Evolutionary conservation across 2,888 invertebrate species (phyloP), one percentile per base, ranked within the genome.

Genomic region (Leptinotarsa haldemani): DNA sequence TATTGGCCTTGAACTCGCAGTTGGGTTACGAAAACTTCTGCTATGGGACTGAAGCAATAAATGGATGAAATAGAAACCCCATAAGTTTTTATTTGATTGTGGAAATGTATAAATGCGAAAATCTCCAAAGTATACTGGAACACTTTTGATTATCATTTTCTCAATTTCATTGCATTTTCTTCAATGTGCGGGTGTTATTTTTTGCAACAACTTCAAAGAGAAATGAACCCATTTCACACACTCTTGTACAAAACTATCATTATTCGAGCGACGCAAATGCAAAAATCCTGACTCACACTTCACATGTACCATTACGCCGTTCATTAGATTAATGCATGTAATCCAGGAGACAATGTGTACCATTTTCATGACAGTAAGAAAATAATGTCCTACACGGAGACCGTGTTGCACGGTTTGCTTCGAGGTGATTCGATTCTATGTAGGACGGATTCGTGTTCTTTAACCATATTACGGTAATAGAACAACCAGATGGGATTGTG

Each of bases 311-410:
- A 61, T 56, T 20, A 56, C 56, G n/a, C 2, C 9, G 61, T 61
- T 61, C 61, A 61, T 61, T 61, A 61, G 61, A 61, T 61, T 61
- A 61, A 61, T 61, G 61, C 40, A n/a, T 30, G 61, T 61, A 61
- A 61, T 61, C 40, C 61, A 12, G n/a, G 18, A 61, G 61, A 61
- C 61, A 61, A 61, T 61, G 30, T 63, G 30, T 40, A 47, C 67
- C 71, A 80, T 82, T 82, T 82, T 81, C 80, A 79, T 77, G 79
- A 74, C 78, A 80, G 80, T 79, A 80, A 61, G 69, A 81, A 81
- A 81, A 81, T 82, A 81, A 80, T 79, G 79, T 80, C 74, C 79
- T 80, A 81, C 81, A 82, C 18, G 63, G 52, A 66, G 67, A 68
- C 71, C 78, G 80, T 74, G 71, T 74, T 70, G 66, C 74, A 73